phyloP scores from a whole-genome alignment of 2,888 invertebrate genomes.

The Clusia tigrina region DNA sequence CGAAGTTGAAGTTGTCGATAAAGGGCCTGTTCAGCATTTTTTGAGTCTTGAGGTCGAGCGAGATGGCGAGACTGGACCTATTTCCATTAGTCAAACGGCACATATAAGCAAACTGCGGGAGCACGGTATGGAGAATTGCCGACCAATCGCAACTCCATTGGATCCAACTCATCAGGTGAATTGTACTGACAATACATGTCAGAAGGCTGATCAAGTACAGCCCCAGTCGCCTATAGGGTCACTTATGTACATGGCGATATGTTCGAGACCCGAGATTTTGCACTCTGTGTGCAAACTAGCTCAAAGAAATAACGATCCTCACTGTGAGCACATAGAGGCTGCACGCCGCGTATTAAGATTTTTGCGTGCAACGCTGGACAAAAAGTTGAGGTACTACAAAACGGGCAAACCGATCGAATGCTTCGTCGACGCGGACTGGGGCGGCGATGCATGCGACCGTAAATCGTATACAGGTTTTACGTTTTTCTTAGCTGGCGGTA shows the following conservation, averaged over 20 bases:
- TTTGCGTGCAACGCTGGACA: conserved; percentile 30
- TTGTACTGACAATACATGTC: conserved; percentile 25
- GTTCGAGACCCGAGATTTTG: conserved; percentile 35
- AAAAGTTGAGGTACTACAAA: conserved; percentile 31
- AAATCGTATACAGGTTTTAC: conserved; percentile 32
- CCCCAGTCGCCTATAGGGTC: conserved; percentile 35
- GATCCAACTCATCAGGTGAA: conserved; percentile 33
- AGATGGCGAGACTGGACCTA: conserved; percentile 31
- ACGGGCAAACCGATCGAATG: conserved; percentile 28
- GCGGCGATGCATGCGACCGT: conserved; percentile 29
- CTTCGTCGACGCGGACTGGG: conserved; percentile 39
- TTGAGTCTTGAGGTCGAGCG: conserved; percentile 32
- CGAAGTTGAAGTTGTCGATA: conserved; percentile 28
- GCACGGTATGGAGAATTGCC: conserved; percentile 32
- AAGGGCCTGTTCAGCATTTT: conserved; percentile 27
- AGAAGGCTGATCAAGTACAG: conserved; percentile 18
- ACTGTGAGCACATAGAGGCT: conserved; percentile 37
- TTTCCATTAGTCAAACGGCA: conserved; percentile 31
- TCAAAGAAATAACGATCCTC: conserved; percentile 37
- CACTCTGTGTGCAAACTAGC: conserved; percentile 38
- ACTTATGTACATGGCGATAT: conserved; percentile 34
- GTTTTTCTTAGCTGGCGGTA: too few species aligned
- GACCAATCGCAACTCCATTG: conserved; percentile 35
- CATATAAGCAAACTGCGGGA: conserved; percentile 33
- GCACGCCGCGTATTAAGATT: conserved; percentile 37